A percentile compares a stretch with the other conserved stretches of the same genome.
Conservation (phyloP, 2,797 vertebrate genomes). For the Parotocinclus haroldoi region DNA sequence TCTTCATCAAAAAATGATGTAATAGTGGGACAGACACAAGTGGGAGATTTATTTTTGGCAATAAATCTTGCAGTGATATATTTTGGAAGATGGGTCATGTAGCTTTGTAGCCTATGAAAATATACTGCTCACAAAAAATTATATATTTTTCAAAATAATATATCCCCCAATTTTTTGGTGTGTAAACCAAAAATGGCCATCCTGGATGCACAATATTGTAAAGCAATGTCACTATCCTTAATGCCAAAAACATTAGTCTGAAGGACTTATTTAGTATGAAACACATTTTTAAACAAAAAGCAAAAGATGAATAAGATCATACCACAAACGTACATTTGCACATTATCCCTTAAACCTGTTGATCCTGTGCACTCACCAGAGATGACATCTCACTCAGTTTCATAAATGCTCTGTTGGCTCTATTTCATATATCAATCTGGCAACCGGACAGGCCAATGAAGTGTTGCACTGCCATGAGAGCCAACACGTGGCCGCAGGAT, state of each 20-base stretch:
- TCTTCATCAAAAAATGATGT: constrained; percentile 11
- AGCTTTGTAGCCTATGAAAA: background rate
- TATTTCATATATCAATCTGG: no score
- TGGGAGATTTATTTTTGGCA: background rate
- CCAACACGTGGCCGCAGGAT: no score
- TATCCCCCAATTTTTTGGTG: no score
- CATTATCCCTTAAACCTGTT: no score
- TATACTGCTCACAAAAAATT: no score
- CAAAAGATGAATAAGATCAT: constrained; percentile 11
- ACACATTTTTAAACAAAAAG: constrained; percentile 10
- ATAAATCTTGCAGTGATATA: constrained; percentile 6
- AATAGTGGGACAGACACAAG: constrained; percentile 28
- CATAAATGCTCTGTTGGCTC: no score
- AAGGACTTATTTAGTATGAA: constrained; percentile 6
- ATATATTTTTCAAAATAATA: no score
- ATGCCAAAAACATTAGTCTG: background rate
- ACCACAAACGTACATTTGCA: constrained; percentile 12
- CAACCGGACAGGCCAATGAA: no score
- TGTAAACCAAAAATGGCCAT: background rate
- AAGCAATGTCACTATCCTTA: background rate
- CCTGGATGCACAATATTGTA: background rate
- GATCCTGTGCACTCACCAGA: no score
- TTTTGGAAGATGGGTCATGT: constrained; percentile 7
- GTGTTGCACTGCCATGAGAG: no score
- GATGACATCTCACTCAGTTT: background rate